Base-by-base conservation (phyloP, 1,140 invertebrate species). In the Steinernema khuongi region DNA sequence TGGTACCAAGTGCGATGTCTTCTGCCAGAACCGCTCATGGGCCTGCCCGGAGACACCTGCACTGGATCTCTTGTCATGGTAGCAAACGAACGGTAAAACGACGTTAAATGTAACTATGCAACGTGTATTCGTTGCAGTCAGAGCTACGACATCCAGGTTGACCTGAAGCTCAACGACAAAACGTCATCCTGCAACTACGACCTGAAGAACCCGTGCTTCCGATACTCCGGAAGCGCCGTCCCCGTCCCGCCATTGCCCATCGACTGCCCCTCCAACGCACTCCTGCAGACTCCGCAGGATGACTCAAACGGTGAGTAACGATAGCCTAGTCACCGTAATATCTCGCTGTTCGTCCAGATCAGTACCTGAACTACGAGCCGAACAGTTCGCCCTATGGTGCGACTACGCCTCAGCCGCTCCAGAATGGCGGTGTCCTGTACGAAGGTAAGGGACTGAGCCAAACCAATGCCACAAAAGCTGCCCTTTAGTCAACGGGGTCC, bases 1-100 rank as follows among this genome's bases (percentile, higher is more conserved):
- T 99, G 96, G 96, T 99, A 99, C 87, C 96, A 99, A 90, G 96
- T 99, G 11, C 89, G 96, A 50, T 99, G 96, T 87, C 88, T 99
- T 31, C 85, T 99, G 31, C 92, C 96, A 83, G 92, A 91, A 76
- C 96, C 96, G 1, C 89, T 99, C 31, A 92, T 98, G 83, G 93
- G 93, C 32, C 95, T 96, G 88, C 92, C 93, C 86, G 95, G 95
- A 1, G 94, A 99, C 86, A 88, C 91, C 1, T 86, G 98, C 30
- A 92, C 91, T 17, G 96, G 96, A 4, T 90, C 90, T 83, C 93
- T 97, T 22, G 86, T 93, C 68, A 89, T 99, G 76, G 88, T 92
- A 79, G 94, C 95, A 18, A 99, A 99, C 87, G 93, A 94, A 87
- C 90, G 94, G 89, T 60, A 60, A 60, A 41, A 41, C n/a, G 36